A percentile compares a stretch with the other conserved stretches of the same genome.
These are phyloP conservation scores for Drosophila prostipennis DNA, from an alignment of 2,888 invertebrate genomes.

Conservation along the genomic window DNA sequence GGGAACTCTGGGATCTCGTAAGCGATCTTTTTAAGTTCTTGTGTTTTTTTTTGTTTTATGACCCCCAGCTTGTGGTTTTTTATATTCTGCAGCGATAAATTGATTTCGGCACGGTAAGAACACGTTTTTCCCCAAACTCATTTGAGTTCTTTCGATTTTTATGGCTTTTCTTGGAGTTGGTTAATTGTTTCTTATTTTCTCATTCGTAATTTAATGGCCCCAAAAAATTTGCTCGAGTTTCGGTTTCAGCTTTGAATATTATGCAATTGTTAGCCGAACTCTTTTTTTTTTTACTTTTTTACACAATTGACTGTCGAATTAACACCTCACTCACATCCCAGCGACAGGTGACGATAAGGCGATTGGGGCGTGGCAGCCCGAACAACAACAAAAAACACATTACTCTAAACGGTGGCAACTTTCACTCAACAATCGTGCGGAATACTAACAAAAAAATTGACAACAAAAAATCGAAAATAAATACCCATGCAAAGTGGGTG, in stretches of 20 bases:
- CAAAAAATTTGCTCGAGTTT: conserved; percentile 39
- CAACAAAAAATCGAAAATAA: conserved; percentile 25
- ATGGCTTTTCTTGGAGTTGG: conserved; percentile 40
- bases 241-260: conserved; percentile 33
- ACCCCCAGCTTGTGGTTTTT: conserved; percentile 16
- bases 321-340: conserved; percentile 80
- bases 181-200: conserved; percentile 20
- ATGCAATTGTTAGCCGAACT: conserved; percentile 28
- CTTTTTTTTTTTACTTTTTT: not conserved
- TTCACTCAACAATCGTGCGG: conserved; percentile 71
- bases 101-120: conserved; percentile 29
- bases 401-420: conserved; percentile 67
- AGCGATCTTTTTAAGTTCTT: conserved; percentile 8
- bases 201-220: conserved; percentile 14
- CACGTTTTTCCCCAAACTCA: conserved; percentile 31
- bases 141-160: conserved; percentile 34
- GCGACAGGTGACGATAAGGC: conserved; percentile 35
- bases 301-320: conserved; percentile 64
- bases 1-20: conserved; percentile 27
- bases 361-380: conserved; percentile 57
- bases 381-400: conserved; percentile 32
- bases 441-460: conserved; percentile 68
- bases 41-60: conserved; percentile 12
- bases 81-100: conserved; percentile 32
- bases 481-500: conserved; percentile 49